Evolutionary conservation across 2,888 invertebrate genomes (phyloP), one percentile per base, ranked within the genome.

Genomic region (Catocala fraxini): DNA sequence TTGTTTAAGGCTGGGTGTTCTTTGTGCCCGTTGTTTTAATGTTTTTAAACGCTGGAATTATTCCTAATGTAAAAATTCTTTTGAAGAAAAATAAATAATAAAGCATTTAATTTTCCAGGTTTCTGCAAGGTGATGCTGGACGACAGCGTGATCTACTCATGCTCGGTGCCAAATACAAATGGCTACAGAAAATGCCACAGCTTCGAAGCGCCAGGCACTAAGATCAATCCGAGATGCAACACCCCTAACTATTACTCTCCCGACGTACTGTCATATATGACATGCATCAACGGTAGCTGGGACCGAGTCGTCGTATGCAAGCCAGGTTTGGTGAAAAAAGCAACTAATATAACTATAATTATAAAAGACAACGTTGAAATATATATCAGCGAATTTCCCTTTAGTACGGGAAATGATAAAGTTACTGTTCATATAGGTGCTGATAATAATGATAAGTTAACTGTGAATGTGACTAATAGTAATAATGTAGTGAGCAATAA

Each of bases 221-320:
- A 46, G 2, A 70, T 68, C 12, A 51, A 42, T 0, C 72, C 72
- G 0, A 33, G 43, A 0, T 73, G 72, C 46, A 58, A 60, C n/a
- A 56, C 48, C 3, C 68, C 62, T 0, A 54, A 63, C 42, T 70
- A 68, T 56, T 63, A 67, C 51, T 15, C 59, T 6, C 11, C 55
- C 2, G 59, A 55, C 6, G 46, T 47, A 0, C 49, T 70, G 0
- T 35, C 43, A 0, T 51, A 56, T 6, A 73, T 73, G 72, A 52
- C 54, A 6, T 73, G 72, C 12, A 57, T 55, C 12, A 59, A 65
- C 75, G 86, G 72, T 0, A 60, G 48, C 10, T 73, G 68, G 68
- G 63, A 70, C 13, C 61, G 68, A 7, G 42, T 68, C 1, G 70
- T 63, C 1, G 12, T 55, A 11, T 72, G 72, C 45, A 60, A 58